phyloP scores from a whole-genome alignment of 2,888 invertebrate species.

The Drosophila anomelani region DNA sequence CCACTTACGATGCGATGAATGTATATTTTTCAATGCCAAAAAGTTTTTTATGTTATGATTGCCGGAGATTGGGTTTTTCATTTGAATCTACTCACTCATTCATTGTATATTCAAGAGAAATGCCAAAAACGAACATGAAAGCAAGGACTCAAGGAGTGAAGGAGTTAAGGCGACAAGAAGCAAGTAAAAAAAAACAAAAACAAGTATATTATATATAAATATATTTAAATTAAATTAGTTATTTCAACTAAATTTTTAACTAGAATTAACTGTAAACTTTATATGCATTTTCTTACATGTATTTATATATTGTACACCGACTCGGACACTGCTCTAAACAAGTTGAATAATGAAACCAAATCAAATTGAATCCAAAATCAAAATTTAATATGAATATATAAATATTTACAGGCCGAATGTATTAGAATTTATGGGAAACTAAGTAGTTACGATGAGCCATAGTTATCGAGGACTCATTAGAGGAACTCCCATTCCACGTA shows the following conservation, averaged over 20 bases:
- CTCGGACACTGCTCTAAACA: slow-evolving; percentile 56
- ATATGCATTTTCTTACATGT: slow-evolving; percentile 76
- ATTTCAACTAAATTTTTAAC: slow-evolving; percentile 77
- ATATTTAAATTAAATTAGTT: slow-evolving; percentile 66
- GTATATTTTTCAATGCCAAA: slow-evolving; percentile 73
- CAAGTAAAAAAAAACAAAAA: slow-evolving; percentile 8
- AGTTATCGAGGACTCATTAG: slow-evolving; percentile 35
- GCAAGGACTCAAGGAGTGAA: neutral
- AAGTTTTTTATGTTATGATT: slow-evolving; percentile 70
- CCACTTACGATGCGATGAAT: slow-evolving; percentile 39
- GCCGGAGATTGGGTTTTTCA: slow-evolving; percentile 25
- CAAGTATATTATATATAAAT: slow-evolving; percentile 12
- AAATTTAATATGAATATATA: slow-evolving; percentile 19
- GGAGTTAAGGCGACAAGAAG: slow-evolving; percentile 11
- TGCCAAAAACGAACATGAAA: slow-evolving; percentile 37
- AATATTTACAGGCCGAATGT: slow-evolving; percentile 33
- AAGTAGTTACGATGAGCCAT: slow-evolving; percentile 56
- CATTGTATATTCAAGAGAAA: slow-evolving; percentile 50
- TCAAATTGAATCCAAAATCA: slow-evolving; percentile 39
- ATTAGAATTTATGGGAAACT: slow-evolving; percentile 44
- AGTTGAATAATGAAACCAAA: slow-evolving; percentile 25
- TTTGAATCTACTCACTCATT: slow-evolving; percentile 35
- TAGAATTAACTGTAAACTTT: slow-evolving; percentile 77
- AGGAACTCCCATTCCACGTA: slow-evolving; percentile 61
- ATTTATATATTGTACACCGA: slow-evolving; percentile 65